Evolutionary conservation across 2,888 invertebrate genomes (phyloP).

Genomic region (Xylocampa areola): DNA sequence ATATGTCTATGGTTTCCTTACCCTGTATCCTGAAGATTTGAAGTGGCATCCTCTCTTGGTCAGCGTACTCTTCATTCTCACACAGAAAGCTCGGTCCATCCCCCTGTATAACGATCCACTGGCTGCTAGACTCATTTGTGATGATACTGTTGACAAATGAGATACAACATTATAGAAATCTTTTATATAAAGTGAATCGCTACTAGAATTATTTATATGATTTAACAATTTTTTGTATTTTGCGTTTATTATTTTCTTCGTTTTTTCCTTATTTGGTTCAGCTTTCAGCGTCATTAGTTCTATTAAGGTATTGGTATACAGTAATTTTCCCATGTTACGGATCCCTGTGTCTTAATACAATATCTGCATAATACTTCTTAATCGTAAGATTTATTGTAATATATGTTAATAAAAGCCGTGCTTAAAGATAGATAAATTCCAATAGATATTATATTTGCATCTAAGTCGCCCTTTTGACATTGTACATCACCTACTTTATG

Average conservation of each 20-base stretch:
- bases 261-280: background rate
- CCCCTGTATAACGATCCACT: constrained; percentile 94
- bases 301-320: background rate
- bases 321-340: constrained; percentile 12
- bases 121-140: constrained; percentile 94
- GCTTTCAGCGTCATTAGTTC: no score
- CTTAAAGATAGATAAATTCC: constrained; percentile 24
- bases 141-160: constrained; percentile 91
- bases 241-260: no score
- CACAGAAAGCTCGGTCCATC: constrained; percentile 97
- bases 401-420: constrained; percentile 28
- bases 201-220: background rate
- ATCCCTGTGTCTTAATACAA: background rate
- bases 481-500: constrained; percentile 5
- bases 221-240: no score
- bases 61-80: constrained; percentile 99
- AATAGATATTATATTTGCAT: background rate
- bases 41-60: constrained; percentile 99
- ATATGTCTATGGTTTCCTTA: constrained; percentile 83
- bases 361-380: constrained; percentile 8
- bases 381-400: constrained; percentile 30
- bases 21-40: constrained; percentile 98
- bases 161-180: constrained; percentile 4
- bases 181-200: background rate
- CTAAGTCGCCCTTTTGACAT: constrained; percentile 8